phyloP scores from a whole-genome alignment of 2,888 invertebrate genomes.

The Epinotia bilunana region DNA sequence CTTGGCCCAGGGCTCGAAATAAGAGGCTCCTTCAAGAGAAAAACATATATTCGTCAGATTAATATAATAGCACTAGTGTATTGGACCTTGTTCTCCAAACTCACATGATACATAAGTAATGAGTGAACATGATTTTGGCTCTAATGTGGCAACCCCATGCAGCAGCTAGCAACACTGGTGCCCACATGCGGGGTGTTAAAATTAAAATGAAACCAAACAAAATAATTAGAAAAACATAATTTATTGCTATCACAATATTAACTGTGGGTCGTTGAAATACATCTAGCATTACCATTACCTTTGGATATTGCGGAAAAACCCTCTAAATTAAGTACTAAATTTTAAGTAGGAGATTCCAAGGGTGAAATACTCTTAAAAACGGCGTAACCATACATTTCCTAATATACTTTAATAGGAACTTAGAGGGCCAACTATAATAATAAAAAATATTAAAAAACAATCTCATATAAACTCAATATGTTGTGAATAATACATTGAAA shows the following conservation, averaged over 20 bases:
- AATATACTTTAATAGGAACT: conserved; percentile 65
- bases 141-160: conserved; percentile 46
- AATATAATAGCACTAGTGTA: conserved; percentile 63
- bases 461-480: conserved; percentile 57
- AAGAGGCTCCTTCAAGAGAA: conserved; percentile 74
- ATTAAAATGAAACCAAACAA: conserved; percentile 72
- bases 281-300: conserved; percentile 67
- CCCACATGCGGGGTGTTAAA: conserved; percentile 71
- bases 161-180: conserved; percentile 58
- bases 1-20: conserved; percentile 66
- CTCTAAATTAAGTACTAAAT: conserved; percentile 78
- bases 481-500: conserved; percentile 50
- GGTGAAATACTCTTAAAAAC: conserved; percentile 36
- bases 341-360: conserved; percentile 80
- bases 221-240: conserved; percentile 74
- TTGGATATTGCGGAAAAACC: conserved; percentile 67
- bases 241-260: conserved; percentile 76
- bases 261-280: conserved; percentile 59
- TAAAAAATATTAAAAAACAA: conserved; percentile 70
- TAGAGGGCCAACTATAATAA: conserved; percentile 64
- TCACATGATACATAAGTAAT: conserved; percentile 33
- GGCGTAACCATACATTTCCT: conserved; percentile 39
- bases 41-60: conserved; percentile 51
- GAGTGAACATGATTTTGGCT: conserved; percentile 24
- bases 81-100: conserved; percentile 70